phyloP scores from a whole-genome alignment of 2,797 vertebrate genomes.

The Semotilus atromaculatus region DNA sequence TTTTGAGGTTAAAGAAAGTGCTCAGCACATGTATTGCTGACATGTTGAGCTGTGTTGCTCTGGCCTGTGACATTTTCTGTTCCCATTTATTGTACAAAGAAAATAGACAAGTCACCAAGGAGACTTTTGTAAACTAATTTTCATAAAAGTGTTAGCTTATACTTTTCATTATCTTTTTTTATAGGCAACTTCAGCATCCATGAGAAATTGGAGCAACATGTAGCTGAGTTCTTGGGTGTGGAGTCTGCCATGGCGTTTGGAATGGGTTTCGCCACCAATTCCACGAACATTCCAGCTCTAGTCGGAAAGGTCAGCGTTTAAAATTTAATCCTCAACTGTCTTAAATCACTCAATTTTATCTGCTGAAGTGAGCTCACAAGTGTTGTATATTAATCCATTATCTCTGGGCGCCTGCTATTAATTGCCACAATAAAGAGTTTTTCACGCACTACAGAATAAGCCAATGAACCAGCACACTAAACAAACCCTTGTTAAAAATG shows the following conservation, averaged over 20 bases:
- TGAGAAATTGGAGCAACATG: constrained; percentile 81
- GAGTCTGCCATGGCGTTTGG: constrained; percentile 92
- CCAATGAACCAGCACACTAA: constrained; percentile 8
- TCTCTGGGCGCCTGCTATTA: neutral
- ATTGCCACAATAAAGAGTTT: constrained; percentile 26
- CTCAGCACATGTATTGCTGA: neutral
- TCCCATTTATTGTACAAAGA: neutral
- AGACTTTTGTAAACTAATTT: neutral
- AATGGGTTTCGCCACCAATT: constrained; percentile 97
- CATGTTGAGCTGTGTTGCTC: neutral
- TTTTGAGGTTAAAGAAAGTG: neutral
- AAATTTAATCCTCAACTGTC: neutral
- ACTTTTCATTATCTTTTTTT: constrained; percentile 13
- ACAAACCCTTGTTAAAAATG: constrained; percentile 14
- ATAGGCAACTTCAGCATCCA: constrained; percentile 89
- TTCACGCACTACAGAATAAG: neutral
- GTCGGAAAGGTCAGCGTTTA: constrained; percentile 73
- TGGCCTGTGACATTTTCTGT: neutral
- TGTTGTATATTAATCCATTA: constrained; percentile 16
- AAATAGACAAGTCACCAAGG: neutral
- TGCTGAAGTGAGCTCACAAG: neutral
- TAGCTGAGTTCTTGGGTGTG: constrained; percentile 81
- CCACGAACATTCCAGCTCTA: constrained; percentile 93
- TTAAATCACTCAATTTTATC: constrained; percentile 16
- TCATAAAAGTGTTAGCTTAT: neutral